These are phyloP conservation scores for Picus viridis DNA, from an alignment of 2,797 vertebrate genomes.

Conservation along the genomic window DNA sequence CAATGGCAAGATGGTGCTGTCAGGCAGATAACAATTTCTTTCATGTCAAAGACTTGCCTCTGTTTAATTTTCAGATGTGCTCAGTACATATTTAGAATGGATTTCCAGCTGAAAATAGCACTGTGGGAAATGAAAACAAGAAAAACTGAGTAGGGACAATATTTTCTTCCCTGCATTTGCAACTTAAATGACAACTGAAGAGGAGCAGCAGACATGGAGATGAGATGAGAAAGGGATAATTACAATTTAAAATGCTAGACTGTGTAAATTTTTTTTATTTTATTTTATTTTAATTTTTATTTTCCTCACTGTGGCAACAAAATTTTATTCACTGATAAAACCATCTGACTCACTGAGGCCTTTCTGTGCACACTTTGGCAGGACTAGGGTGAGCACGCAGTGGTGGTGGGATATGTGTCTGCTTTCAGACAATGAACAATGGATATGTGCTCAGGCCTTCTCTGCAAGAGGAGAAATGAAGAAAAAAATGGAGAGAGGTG, in stretches of 20 bases:
- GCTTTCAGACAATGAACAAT: neutral
- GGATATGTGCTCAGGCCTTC: neutral
- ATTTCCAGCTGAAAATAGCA: neutral
- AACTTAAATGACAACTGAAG: neutral
- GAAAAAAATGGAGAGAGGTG: neutral
- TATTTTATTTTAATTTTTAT: neutral
- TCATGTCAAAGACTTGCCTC: neutral
- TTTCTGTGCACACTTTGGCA: neutral
- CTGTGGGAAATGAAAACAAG: neutral
- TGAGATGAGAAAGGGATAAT: neutral
- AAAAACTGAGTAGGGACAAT: neutral
- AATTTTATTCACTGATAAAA: neutral
- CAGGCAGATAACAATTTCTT: neutral
- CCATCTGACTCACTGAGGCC: neutral
- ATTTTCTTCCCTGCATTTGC: neutral
- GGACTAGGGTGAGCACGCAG: neutral
- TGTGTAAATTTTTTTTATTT: neutral
- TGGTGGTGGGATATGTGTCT: too few species aligned
- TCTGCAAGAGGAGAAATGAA: neutral
- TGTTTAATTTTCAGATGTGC: neutral
- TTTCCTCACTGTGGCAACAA: neutral
- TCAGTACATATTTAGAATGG: neutral
- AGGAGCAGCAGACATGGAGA: neutral
- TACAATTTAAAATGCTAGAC: neutral
- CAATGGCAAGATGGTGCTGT: rapidly evolving